Evolutionary conservation across 2,888 invertebrate genomes (phyloP), one percentile per base, ranked within the genome.

Genomic region (Noctuana brunneofusca): DNA sequence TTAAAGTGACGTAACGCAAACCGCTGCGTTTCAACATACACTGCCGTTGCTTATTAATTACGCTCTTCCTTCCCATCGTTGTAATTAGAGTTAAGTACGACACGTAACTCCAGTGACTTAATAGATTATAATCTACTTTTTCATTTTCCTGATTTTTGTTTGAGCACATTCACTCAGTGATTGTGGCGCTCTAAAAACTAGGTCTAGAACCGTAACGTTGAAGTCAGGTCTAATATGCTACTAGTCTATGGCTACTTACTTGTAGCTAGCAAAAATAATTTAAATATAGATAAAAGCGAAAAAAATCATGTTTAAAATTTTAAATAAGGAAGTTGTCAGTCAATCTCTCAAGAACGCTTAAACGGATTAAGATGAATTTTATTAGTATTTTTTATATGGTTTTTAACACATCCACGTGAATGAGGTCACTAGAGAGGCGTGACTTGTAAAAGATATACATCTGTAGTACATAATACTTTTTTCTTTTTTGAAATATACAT

Each of bases 11-110:
- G 52, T 56, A 54, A 59, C 32, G 30, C 30, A 38, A 57, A n/a
- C 35, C 52, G 38, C 24, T 12, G 1, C 14, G n/a, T 58, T 62
- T 64, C 56, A 50, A 63, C 64, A 53, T 48, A 58, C 52, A 30
- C 48, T 38, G 49, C 50, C 52, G 60, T 43, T 54, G 57, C 49
- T 49, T 56, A 63, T 64, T 64, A 63, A 64, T 64, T 63, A 43
- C 27, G 11, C 41, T 41, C 58, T 64, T 64, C 63, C 58, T 52
- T 58, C 52, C 58, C 58, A 58, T 58, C 58, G 58, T 41, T 41
- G 38, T 52, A 52, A 58, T 58, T 43, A 58, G 52, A 50, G 50
- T 52, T 52, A 43, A 27, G 41, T 58, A 58, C 14, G 30, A 52
- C 58, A 57, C 56, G 56, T 56, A 56, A 57, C 55, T 22, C 24